phyloP scores from a whole-genome alignment of 2,113 vertebrate species.

The Neotragus pygmaeus region DNA sequence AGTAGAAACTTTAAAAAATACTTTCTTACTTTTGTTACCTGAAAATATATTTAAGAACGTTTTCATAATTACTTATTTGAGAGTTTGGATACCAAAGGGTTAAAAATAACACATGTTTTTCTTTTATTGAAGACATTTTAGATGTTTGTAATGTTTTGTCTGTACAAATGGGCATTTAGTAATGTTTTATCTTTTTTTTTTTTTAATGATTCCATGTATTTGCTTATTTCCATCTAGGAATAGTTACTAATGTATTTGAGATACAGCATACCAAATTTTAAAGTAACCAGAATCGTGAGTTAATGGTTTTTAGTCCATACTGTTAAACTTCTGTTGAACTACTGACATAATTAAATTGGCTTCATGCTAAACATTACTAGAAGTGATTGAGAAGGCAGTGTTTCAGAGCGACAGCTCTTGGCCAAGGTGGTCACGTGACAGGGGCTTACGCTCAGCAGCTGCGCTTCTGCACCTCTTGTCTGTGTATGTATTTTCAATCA shows the following conservation, averaged over 20 bases:
- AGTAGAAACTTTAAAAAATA: conserved; percentile 68
- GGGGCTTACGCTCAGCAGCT: conserved; percentile 72
- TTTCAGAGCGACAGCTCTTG: conserved; percentile 70
- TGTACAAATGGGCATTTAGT: conserved; percentile 76
- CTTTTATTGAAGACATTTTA: conserved; percentile 74
- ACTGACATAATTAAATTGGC: conserved; percentile 75
- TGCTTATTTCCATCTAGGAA: conserved; percentile 84
- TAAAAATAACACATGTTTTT: conserved; percentile 77
- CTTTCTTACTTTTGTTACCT: conserved; percentile 68
- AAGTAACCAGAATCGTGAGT: conserved; percentile 86
- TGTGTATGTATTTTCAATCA: conserved; percentile 81
- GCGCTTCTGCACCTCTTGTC: conserved; percentile 81
- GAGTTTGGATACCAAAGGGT: conserved; percentile 85
- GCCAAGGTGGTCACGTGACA: conserved; percentile 77
- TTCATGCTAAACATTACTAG: conserved; percentile 71
- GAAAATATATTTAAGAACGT: conserved; percentile 56
- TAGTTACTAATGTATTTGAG: conserved; percentile 86
- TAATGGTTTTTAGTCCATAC: conserved; percentile 82
- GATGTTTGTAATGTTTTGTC: conserved; percentile 77
- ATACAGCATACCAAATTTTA: conserved; percentile 84
- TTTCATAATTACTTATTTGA: conserved; percentile 47
- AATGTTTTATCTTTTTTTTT: conserved; percentile 78
- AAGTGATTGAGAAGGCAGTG: conserved; percentile 72
- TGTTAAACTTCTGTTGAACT: conserved; percentile 79
- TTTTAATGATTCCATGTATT: conserved; percentile 84